Percentiles rank a stretch among this genome's conserved stretches.
Conservation (phyloP, 2,113 vertebrate genomes). For the Proteles cristata region DNA sequence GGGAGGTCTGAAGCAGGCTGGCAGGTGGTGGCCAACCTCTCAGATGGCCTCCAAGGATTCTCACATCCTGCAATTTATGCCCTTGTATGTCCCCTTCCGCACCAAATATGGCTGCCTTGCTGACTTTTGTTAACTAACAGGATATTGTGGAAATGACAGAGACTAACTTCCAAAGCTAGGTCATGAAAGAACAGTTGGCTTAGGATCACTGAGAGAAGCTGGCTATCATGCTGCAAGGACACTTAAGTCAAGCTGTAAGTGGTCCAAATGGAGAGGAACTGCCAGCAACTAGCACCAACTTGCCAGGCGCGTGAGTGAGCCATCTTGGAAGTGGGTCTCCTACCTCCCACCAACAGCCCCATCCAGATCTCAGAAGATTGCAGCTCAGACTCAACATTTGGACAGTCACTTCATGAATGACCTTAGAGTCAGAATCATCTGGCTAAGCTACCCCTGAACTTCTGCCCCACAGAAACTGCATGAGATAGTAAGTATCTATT, state of each 20-base stretch:
- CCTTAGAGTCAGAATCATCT: not conserved
- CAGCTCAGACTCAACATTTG: not conserved
- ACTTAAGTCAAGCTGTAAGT: not conserved
- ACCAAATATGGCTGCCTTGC: not conserved
- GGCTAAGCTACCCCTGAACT: not conserved
- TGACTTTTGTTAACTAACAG: not conserved
- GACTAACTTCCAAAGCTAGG: not conserved
- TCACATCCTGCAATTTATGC: not conserved
- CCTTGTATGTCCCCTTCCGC: not conserved
- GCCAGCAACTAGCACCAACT: not conserved
- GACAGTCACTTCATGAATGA: not conserved
- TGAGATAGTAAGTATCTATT: not conserved
- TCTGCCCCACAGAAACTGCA: not conserved
- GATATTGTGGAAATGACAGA: not conserved
- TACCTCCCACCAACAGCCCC: not conserved
- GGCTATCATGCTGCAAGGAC: not conserved
- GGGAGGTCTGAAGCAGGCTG: not conserved
- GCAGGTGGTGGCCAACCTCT: not conserved
- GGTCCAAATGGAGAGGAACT: not conserved
- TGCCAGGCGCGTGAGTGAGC: not conserved
- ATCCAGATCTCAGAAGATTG: not conserved
- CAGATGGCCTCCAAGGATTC: too few relatives aligned
- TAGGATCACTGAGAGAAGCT: not conserved
- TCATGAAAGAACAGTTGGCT: not conserved
- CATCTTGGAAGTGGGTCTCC: too few relatives aligned